A percentile compares a stretch with the other conserved stretches of the same genome.
Evolutionary conservation across 2,888 invertebrate species (phyloP).

Genomic region (Tenthredo scrophulariae): DNA sequence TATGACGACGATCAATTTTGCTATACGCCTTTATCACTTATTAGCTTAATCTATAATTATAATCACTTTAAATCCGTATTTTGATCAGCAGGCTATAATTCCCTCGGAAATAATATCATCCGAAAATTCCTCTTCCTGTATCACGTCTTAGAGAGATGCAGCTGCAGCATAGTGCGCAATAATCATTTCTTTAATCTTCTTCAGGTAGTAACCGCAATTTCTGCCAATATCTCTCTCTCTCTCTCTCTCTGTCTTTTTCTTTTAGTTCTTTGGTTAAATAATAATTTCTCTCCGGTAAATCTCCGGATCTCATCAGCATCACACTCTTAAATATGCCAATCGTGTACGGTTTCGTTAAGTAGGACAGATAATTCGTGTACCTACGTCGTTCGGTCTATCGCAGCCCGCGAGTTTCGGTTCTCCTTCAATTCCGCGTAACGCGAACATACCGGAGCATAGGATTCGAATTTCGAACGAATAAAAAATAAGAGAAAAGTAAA

Average conservation of each 20-base stretch:
- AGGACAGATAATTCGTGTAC: conserved; percentile 29
- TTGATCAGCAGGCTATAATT: background rate
- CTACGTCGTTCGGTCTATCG: background rate
- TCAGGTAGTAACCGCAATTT: background rate
- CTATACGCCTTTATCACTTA: too few relatives aligned
- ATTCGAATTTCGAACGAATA: background rate
- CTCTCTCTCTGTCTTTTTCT: background rate
- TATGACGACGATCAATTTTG: background rate
- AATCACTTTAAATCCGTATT: too few relatives aligned
- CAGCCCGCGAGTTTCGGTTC: background rate
- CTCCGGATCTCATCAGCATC: too few relatives aligned
- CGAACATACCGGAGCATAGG: background rate
- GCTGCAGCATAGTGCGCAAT: background rate
- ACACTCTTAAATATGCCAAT: background rate
- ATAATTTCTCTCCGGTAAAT: conserved; percentile 16
- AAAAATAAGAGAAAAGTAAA: background rate
- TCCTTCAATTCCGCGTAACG: background rate
- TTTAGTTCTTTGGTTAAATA: background rate
- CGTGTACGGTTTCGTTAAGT: conserved; percentile 30
- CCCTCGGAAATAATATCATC: background rate
- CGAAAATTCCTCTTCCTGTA: background rate
- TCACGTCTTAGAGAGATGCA: background rate
- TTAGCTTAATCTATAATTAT: too few relatives aligned
- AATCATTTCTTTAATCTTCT: background rate
- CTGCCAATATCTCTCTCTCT: background rate